Base-by-base conservation (phyloP, 2,888 invertebrate species). In the Coelinius sp. region DNA sequence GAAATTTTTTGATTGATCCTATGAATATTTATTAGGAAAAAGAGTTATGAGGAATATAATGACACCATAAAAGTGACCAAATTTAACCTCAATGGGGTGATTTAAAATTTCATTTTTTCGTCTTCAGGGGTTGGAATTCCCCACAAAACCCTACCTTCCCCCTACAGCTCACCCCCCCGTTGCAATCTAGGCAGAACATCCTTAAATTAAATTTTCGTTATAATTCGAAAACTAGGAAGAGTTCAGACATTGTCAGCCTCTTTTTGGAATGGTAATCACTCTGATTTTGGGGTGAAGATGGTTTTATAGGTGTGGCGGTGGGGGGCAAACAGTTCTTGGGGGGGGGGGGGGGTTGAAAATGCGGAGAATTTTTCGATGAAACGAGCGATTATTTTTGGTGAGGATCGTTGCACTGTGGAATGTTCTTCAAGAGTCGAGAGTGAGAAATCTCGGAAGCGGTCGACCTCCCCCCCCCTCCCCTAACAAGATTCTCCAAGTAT, bases 391-490 rank as follows among this genome's bases (percentile, higher is more conserved):
- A 71, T 70, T 65, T 70, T 65, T 27, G 24, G 22, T 65, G 38
- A 56, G 46, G 65, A 70, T 65, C 65, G 53, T 53, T 70, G 65
- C 56, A 65, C 52, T 25, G 41, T 27, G 24, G 41, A 27, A 64
- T 59, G 44, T 25, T 17, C 20, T 20, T n/a, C 49, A 6, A 46
- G 17, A 20, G 27, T 44, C 31, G 27, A 49, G 52, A 52, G 69
- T 63, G 63, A 52, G 69, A 25, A 41, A 17, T 65, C 44, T 53
- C 24, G 24, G 53, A 53, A 70, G 49, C 25, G 20, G 38, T 44
- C 62, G 59, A 27, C 46, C 38, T 70, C 35, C n/a, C 31, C 17
- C 35, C 38, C 8, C 25, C 25, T 4, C 53, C 53, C 24, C 52
- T 8, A 5, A 2, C 3, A 8, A 12, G 14, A 49, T 14, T 20